Conservation (phyloP, 2,888 invertebrate genomes). For the Amphiduros pacificus region DNA sequence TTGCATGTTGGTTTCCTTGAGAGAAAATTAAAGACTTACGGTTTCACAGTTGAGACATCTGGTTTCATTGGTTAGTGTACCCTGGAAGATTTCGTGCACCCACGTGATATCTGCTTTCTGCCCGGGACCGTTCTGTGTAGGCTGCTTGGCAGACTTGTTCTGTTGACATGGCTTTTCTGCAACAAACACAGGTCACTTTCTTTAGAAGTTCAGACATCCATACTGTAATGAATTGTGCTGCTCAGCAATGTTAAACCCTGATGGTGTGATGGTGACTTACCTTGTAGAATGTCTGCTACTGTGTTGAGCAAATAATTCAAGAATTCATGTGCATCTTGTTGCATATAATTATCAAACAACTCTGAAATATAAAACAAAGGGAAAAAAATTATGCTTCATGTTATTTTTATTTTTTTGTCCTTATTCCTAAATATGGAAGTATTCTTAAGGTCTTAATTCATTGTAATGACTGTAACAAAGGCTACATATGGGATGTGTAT, state of each 20-base stretch:
- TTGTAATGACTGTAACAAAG: no score
- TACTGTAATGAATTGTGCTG: neutral
- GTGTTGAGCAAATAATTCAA: constrained; percentile 95
- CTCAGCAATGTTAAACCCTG: neutral
- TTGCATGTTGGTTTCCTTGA: no score
- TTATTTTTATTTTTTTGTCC: no score
- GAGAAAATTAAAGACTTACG: constrained; percentile 64
- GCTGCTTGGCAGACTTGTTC: neutral
- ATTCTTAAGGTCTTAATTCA: no score
- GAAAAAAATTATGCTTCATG: no score
- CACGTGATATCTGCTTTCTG: constrained; percentile 71
- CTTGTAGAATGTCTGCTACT: constrained; percentile 68
- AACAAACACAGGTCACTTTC: no score
- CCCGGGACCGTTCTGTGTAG: neutral
- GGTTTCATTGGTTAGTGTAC: constrained; percentile 98
- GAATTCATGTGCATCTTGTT: constrained; percentile 99
- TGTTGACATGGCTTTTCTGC: no score
- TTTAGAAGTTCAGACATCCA: no score
- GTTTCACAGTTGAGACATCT: constrained; percentile 99
- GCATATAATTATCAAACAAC: constrained; percentile 99
- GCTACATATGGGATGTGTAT: no score
- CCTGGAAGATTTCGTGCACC: constrained; percentile 99
- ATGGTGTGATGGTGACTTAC: constrained; percentile 60
- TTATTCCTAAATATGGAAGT: no score
- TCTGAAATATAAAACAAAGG: constrained; percentile 67